Conservation (phyloP, 2,113 vertebrate species). For the Xiphias gladius region DNA sequence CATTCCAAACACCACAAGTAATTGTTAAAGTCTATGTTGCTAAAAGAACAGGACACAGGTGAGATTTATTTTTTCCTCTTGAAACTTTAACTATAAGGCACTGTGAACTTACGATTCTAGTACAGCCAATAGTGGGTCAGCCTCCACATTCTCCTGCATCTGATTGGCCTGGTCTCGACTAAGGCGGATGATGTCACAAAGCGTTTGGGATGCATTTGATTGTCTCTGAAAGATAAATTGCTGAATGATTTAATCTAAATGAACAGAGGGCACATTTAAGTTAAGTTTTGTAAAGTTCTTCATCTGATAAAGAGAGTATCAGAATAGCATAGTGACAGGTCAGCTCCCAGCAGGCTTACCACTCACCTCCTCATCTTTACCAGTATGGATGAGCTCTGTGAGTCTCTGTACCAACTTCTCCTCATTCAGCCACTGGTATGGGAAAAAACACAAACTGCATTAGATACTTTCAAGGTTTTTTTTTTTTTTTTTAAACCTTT, state of each 20-base stretch:
- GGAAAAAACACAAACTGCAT: slow-evolving; percentile 2
- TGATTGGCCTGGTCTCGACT: slow-evolving; percentile 96
- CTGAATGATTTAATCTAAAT: background rate
- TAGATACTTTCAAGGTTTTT: background rate
- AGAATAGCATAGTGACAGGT: too few relatives aligned
- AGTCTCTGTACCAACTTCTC: slow-evolving; percentile 93
- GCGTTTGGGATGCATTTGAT: slow-evolving; percentile 96
- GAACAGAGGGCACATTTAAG: background rate
- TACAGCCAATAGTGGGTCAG: slow-evolving; percentile 91
- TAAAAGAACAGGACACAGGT: background rate
- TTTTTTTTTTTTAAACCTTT: background rate
- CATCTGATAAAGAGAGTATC: background rate
- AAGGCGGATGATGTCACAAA: slow-evolving; percentile 95
- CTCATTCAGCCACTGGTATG: slow-evolving; percentile 91
- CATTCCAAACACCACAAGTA: background rate
- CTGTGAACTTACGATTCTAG: slow-evolving; percentile 93
- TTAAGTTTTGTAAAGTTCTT: background rate
- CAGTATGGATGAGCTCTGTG: slow-evolving; percentile 91
- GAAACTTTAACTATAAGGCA: background rate
- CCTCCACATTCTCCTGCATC: slow-evolving; percentile 89
- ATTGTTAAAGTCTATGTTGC: background rate
- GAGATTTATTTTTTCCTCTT: background rate
- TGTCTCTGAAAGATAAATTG: slow-evolving; percentile 88
- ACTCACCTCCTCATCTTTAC: slow-evolving; percentile 95
- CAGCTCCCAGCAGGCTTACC: background rate